These are phyloP conservation scores for Grallaria varia DNA, from an alignment of 2,113 vertebrate species.

Conservation along the genomic window DNA sequence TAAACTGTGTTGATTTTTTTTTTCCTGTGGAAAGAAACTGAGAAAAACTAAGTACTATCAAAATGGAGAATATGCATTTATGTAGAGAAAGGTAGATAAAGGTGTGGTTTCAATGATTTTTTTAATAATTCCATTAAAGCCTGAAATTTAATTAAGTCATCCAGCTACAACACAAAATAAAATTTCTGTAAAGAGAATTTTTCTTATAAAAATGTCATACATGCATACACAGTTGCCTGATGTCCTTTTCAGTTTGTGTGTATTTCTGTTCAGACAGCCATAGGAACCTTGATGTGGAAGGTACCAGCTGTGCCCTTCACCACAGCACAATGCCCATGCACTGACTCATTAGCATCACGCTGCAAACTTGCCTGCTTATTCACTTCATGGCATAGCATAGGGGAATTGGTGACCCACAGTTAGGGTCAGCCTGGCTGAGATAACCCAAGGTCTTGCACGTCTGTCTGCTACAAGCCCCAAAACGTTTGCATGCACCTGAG, in stretches of 20 bases:
- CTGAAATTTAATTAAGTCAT: neutral
- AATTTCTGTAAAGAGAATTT: neutral
- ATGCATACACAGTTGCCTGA: neutral
- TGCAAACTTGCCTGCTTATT: neutral
- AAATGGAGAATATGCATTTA: neutral
- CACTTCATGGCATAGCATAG: too few species aligned
- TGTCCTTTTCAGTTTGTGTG: neutral
- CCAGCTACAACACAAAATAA: neutral
- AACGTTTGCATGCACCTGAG: neutral
- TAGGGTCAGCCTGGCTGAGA: neutral
- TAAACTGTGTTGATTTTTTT: neutral
- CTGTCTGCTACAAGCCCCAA: neutral
- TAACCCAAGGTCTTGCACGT: neutral
- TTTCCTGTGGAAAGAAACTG: neutral
- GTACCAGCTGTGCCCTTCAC: neutral
- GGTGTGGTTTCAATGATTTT: neutral
- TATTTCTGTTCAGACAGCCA: neutral
- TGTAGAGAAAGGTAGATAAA: neutral
- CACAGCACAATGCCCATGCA: neutral
- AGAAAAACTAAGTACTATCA: rapidly evolving
- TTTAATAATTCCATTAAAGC: neutral
- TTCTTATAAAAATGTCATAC: neutral
- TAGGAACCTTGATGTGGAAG: neutral
- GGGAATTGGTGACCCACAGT: neutral
- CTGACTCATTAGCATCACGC: neutral